A percentile compares a stretch with the other conserved stretches of the same genome.
Evolutionary conservation across 1,140 invertebrate species (phyloP).

Genomic region (Choristoneura fumiferana): DNA sequence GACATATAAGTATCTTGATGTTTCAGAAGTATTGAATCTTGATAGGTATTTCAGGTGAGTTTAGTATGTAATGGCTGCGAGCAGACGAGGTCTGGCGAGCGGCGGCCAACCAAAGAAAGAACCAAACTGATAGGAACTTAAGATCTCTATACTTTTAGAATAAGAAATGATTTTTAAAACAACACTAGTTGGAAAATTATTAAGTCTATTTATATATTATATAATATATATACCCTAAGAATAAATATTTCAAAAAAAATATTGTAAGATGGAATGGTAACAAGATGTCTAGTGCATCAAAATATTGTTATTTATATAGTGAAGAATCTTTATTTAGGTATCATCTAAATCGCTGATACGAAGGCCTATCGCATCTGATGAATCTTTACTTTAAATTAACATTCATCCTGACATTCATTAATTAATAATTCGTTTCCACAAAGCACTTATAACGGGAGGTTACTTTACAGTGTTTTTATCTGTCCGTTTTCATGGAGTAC

Average conservation of each 20-base stretch:
- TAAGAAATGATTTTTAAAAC: constrained; percentile 7
- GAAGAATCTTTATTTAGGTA: too few relatives aligned
- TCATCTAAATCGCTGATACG: too few relatives aligned
- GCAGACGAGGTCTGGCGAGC: constrained; percentile 6
- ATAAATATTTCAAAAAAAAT: constrained; percentile 8
- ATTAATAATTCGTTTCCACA: too few relatives aligned
- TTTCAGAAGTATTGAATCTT: constrained; percentile 21
- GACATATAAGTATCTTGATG: constrained; percentile 28
- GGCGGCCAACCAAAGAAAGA: constrained; percentile 42
- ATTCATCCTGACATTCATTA: too few relatives aligned
- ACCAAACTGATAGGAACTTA: constrained; percentile 45
- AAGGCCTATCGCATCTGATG: too few relatives aligned
- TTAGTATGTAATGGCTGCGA: constrained; percentile 12
- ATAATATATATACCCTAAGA: constrained; percentile 5
- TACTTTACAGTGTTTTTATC: too few relatives aligned
- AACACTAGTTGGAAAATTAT: constrained; percentile 10
- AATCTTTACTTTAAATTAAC: too few relatives aligned
- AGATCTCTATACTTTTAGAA: constrained; percentile 18
- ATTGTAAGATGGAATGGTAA: neutral
- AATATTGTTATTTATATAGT: too few relatives aligned
- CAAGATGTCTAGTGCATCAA: too few relatives aligned
- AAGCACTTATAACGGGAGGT: too few relatives aligned
- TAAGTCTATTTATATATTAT: constrained; percentile 13
- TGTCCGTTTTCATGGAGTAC: too few relatives aligned
- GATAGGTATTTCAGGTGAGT: too few relatives aligned